phyloP scores from a whole-genome alignment of 2,797 vertebrate genomes.

The Naso thynnoides region DNA sequence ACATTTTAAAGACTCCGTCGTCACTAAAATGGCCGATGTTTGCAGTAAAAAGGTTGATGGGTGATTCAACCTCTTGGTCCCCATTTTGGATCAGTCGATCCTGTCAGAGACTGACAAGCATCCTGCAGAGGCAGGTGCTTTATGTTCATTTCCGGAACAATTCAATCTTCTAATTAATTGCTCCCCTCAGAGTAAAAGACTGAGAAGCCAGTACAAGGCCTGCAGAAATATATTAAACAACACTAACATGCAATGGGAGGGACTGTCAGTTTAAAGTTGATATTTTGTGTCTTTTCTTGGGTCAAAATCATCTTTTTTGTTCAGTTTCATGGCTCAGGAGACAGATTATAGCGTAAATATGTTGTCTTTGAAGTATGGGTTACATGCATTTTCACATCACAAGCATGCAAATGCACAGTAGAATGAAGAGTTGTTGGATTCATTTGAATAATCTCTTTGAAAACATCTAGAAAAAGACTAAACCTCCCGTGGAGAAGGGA shows the following conservation, averaged over 20 bases:
- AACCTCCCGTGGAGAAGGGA: constrained; percentile 33
- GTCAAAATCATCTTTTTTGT: neutral
- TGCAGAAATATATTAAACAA: constrained; percentile 58
- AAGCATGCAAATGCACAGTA: constrained; percentile 63
- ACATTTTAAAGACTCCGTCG: constrained; percentile 20
- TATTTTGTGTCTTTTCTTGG: constrained; percentile 26
- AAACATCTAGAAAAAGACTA: constrained; percentile 55
- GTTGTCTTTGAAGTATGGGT: constrained; percentile 40
- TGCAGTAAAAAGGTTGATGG: constrained; percentile 58
- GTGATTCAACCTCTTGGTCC: constrained; percentile 54
- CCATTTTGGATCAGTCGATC: constrained; percentile 64
- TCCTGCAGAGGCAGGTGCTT: constrained; percentile 73
- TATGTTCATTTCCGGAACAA: constrained; percentile 78
- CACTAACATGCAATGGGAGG: constrained; percentile 63
- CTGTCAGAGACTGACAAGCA: constrained; percentile 66
- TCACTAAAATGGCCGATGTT: constrained; percentile 57
- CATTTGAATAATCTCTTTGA: constrained; percentile 68
- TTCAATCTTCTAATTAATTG: constrained; percentile 81
- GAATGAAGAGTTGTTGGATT: constrained; percentile 23
- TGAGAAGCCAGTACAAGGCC: constrained; percentile 50
- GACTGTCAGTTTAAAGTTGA: constrained; percentile 35
- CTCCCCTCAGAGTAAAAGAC: constrained; percentile 62
- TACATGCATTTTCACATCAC: constrained; percentile 48
- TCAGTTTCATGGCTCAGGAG: constrained; percentile 4
- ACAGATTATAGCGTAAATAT: constrained; percentile 8